Conservation (phyloP, 2,797 vertebrate species). For the Phrynocephalus vlangalii region DNA sequence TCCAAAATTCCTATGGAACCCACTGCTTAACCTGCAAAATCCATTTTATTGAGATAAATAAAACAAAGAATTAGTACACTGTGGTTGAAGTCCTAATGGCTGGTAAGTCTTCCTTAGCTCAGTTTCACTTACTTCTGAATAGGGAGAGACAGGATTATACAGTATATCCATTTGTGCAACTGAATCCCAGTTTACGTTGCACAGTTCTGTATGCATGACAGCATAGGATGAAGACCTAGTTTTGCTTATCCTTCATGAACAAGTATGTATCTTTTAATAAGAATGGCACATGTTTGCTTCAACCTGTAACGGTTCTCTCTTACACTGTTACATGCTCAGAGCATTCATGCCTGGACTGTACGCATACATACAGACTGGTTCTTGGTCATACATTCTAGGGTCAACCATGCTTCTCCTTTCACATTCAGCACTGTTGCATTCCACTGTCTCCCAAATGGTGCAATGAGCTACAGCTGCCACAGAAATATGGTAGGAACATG, state of each 20-base stretch:
- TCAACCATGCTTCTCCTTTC: not conserved
- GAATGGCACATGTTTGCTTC: not conserved
- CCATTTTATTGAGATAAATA: not conserved
- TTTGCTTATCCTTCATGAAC: not conserved
- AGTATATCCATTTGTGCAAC: not conserved
- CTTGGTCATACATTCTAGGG: not conserved
- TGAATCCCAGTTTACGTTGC: too few species aligned
- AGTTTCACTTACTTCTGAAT: too few species aligned
- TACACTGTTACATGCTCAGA: not conserved
- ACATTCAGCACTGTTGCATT: not conserved
- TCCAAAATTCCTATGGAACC: not conserved
- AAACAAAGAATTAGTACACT: not conserved
- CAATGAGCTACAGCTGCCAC: not conserved
- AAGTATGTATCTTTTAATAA: not conserved
- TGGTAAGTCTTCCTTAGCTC: too few species aligned
- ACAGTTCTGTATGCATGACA: not conserved
- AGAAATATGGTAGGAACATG: accelerated
- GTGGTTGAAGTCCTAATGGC: not conserved
- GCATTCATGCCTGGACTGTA: not conserved
- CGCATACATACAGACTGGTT: not conserved
- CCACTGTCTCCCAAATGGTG: not conserved
- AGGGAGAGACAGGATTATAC: too few species aligned
- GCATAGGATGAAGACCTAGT: not conserved
- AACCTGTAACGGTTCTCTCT: not conserved
- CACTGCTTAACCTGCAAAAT: not conserved